Evolutionary conservation across 2,113 vertebrate genomes (phyloP).

Genomic region (Actenoides lindsayi): DNA sequence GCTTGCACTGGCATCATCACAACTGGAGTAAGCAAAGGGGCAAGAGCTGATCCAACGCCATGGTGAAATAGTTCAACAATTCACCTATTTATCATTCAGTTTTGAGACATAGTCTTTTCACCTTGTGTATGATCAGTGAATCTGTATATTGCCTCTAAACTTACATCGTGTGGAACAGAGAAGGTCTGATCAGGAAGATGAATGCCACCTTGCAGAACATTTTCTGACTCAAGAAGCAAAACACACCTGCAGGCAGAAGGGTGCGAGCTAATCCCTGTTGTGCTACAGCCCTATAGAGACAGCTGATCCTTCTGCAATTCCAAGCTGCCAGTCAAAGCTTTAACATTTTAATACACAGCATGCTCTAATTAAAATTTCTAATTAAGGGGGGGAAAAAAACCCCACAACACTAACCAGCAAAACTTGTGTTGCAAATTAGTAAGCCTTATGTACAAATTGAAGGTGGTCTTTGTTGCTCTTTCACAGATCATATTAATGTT

Average conservation of each 20-base stretch:
- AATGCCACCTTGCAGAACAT: background rate
- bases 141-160: background rate
- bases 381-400: slow-evolving; percentile 8
- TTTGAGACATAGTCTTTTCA: background rate
- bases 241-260: slow-evolving; percentile 48
- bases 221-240: slow-evolving; percentile 6
- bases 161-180: background rate
- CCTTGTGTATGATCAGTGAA: background rate
- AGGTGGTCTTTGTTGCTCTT: slow-evolving; percentile 26
- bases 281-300: slow-evolving; percentile 55
- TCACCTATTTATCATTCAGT: background rate
- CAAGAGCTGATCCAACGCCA: background rate
- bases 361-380: slow-evolving; percentile 73
- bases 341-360: slow-evolving; percentile 70
- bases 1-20: background rate
- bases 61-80: background rate
- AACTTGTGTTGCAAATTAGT: slow-evolving; percentile 59
- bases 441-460: slow-evolving; percentile 33
- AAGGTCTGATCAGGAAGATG: background rate
- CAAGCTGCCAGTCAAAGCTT: slow-evolving; percentile 62
- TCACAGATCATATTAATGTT: background rate
- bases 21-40: background rate
- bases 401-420: slow-evolving; percentile 21
- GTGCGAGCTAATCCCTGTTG: slow-evolving; percentile 56
- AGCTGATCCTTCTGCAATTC: slow-evolving; percentile 58